Base-by-base conservation (phyloP, 2,797 vertebrate species). In the Lithobates sylvaticus region DNA sequence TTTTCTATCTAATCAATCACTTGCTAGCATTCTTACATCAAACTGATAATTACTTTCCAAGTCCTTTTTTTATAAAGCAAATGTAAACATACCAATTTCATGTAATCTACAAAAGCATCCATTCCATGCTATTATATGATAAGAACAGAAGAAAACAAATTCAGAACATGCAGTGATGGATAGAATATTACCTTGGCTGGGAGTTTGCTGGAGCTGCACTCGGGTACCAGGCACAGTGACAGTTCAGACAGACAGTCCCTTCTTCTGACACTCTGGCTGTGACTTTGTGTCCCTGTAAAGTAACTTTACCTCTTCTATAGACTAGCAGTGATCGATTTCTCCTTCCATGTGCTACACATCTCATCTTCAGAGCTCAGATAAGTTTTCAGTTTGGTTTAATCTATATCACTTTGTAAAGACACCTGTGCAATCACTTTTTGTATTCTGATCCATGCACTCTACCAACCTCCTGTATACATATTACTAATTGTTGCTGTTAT, bases 261-360 rank as follows among this genome's bases (percentile, higher is more conserved):
- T 44, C 18, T 73, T 6, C n/a, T 42, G 27, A n/a, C n/a, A 10
- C 42, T 36, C 54, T 76, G 18, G n/a, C 74, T 68, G 4, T 16
- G 15, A 54, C 61, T 81, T 64, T 47, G 21, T 69, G 34, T 76
- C 65, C 32, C 21, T 44, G 39, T n/a, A 70, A 27, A 18, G 61
- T 84, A 69, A 76, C 73, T 84, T 76, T 84, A 26, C 72, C 50
- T 74, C 44, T 34, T 65, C 5, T 16, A 21, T 12, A 42, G 21
- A 18, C 50, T 64, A 27, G 64, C 50, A 26, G 3, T 10, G 64
- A 16, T 10, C 21, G 23, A 8, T 18, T 3, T 23, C 16, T 77
- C 39, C 44, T 32, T 32, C 23, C 23, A 16, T 54, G 44, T 23
- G 27, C 54, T 13, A 54, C 10, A 70, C 27, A 73, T 81, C 23